Conservation (phyloP, 2,113 vertebrate genomes). For the Notarius quadriscutis region DNA sequence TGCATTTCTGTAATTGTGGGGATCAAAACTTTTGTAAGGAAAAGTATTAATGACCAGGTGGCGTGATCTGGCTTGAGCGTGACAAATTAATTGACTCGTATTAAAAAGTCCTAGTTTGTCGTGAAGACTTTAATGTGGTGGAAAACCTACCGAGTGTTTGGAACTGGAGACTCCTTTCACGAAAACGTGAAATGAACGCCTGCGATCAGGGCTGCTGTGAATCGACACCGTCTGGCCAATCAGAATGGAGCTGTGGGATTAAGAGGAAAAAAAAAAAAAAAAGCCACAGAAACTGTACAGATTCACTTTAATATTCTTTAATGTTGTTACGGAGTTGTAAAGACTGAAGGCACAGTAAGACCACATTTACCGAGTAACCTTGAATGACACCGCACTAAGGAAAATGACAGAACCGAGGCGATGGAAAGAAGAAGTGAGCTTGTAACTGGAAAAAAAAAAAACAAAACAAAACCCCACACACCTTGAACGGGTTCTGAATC, state of each 20-base stretch:
- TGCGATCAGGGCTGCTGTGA: background rate
- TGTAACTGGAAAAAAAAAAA: background rate
- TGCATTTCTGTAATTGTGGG: background rate
- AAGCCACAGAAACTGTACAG: constrained; percentile 49
- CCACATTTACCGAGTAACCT: constrained; percentile 90
- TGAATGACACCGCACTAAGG: constrained; percentile 77
- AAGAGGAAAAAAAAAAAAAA: background rate
- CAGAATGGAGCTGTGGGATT: background rate
- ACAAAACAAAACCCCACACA: background rate
- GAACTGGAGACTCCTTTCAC: background rate
- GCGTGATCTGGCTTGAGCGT: background rate
- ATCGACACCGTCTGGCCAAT: background rate
- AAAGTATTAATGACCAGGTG: background rate
- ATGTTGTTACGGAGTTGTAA: constrained; percentile 92
- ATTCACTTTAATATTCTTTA: constrained; percentile 81
- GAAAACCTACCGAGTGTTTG: background rate
- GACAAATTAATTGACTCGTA: background rate
- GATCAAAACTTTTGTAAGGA: background rate
- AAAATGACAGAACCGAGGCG: background rate
- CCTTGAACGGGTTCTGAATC: background rate
- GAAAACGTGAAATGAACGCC: background rate
- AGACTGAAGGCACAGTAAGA: constrained; percentile 99
- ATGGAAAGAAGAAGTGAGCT: background rate
- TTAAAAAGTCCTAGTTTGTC: background rate
- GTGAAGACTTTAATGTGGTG: background rate